These are phyloP conservation scores for Lacerta bilineata DNA, from an alignment of 2,797 vertebrate genomes.

Conservation along the genomic window DNA sequence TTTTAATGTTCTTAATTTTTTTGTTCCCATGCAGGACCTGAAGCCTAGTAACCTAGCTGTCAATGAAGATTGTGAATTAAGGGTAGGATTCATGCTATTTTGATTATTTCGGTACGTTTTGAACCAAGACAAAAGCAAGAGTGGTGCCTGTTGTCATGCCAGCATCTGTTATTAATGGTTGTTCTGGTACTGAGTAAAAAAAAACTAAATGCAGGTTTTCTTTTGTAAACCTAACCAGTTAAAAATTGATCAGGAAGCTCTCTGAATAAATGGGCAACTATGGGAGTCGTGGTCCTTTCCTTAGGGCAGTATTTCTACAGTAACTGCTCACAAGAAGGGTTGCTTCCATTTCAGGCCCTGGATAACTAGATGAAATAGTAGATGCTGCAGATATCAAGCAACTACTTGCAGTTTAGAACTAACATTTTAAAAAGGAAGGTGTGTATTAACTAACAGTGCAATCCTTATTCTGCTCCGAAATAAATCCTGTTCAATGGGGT, in stretches of 20 bases:
- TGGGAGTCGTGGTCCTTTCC: neutral
- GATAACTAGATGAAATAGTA: neutral
- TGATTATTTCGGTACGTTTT: conserved; percentile 28
- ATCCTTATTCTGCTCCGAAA: too few relatives aligned
- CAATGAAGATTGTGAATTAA: conserved; percentile 97
- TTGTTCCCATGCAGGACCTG: conserved; percentile 86
- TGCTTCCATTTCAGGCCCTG: neutral
- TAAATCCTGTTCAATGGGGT: too few relatives aligned
- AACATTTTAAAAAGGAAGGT: conserved; percentile 13
- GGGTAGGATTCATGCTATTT: conserved; percentile 82
- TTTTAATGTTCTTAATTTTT: conserved; percentile 23
- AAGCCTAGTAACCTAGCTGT: conserved; percentile 98
- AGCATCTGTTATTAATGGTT: conserved; percentile 6
- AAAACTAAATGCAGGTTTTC: neutral
- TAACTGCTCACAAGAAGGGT: neutral
- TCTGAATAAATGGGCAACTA: neutral
- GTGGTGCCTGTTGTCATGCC: neutral
- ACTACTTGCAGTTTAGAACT: conserved; percentile 19
- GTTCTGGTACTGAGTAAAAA: neutral
- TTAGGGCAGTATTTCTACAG: neutral
- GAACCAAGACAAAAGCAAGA: neutral
- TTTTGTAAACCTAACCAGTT: neutral
- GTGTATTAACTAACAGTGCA: neutral
- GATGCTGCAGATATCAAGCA: neutral
- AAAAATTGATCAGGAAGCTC: neutral